These are phyloP conservation scores for Oryzias woworae DNA, from an alignment of 2,113 vertebrate genomes.

Conservation along the genomic window DNA sequence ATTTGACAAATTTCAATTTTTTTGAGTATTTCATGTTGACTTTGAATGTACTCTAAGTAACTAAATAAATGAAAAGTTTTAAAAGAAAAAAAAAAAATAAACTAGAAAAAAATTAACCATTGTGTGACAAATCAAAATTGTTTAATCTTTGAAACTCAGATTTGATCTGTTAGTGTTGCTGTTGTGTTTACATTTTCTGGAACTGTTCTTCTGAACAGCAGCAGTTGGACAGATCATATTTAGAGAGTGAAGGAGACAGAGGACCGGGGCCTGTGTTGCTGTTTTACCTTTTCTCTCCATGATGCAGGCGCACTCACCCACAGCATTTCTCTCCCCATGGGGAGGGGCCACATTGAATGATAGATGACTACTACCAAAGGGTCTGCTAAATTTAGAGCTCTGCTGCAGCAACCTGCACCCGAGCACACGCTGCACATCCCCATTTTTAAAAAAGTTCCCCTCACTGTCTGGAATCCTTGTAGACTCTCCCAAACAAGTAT, in stretches of 20 bases:
- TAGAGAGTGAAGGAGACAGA: background rate
- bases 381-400: constrained; percentile 66
- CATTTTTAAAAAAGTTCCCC: constrained; percentile 1
- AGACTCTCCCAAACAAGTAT: background rate
- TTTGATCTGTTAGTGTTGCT: too few relatives aligned
- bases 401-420: constrained; percentile 31
- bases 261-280: constrained; percentile 12
- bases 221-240: too few relatives aligned
- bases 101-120: too few relatives aligned
- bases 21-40: too few relatives aligned
- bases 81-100: too few relatives aligned
- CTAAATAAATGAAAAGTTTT: too few relatives aligned
- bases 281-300: constrained; percentile 14
- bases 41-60: too few relatives aligned
- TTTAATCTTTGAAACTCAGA: too few relatives aligned
- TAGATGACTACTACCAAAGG: constrained; percentile 67
- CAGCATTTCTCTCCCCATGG: constrained; percentile 38
- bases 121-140: too few relatives aligned
- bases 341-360: constrained; percentile 61
- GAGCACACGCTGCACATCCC: constrained; percentile 7
- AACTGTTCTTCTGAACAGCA: too few relatives aligned
- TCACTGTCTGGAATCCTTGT: constrained; percentile 6
- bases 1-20: too few relatives aligned
- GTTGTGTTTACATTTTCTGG: too few relatives aligned
- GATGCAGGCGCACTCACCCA: constrained; percentile 27